A percentile compares a stretch with the other conserved stretches of the same genome.
These are phyloP conservation scores for Epinotia brunnichana DNA, from an alignment of 2,888 invertebrate species.

Conservation along the genomic window DNA sequence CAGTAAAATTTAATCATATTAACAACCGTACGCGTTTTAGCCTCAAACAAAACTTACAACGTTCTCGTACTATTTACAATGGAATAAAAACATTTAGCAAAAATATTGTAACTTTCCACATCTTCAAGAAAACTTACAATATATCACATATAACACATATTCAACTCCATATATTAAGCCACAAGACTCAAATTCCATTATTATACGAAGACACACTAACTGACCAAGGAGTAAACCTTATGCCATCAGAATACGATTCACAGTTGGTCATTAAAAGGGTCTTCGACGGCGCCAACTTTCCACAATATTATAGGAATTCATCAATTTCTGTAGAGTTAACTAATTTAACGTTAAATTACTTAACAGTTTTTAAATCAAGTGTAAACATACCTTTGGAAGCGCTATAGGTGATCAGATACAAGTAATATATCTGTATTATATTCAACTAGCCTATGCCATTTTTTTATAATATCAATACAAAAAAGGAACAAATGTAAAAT, in stretches of 20 bases:
- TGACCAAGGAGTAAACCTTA: too few relatives aligned
- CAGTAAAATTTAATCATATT: background rate
- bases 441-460: background rate
- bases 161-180: background rate
- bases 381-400: background rate
- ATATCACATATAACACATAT: background rate
- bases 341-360: background rate
- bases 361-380: background rate
- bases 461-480: background rate
- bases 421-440: background rate
- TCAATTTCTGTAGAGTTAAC: background rate
- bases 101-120: too few relatives aligned
- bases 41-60: background rate
- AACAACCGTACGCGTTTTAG: background rate
- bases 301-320: too few relatives aligned
- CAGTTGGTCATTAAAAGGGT: too few relatives aligned
- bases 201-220: background rate
- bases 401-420: background rate
- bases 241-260: too few relatives aligned
- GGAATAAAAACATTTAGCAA: background rate
- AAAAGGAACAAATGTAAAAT: constrained; percentile 24
- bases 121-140: too few relatives aligned
- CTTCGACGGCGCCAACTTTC: too few relatives aligned
- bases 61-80: background rate
- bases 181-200: background rate